Conservation (phyloP, 2,888 invertebrate genomes). For the Barypeithes pellucidus region DNA sequence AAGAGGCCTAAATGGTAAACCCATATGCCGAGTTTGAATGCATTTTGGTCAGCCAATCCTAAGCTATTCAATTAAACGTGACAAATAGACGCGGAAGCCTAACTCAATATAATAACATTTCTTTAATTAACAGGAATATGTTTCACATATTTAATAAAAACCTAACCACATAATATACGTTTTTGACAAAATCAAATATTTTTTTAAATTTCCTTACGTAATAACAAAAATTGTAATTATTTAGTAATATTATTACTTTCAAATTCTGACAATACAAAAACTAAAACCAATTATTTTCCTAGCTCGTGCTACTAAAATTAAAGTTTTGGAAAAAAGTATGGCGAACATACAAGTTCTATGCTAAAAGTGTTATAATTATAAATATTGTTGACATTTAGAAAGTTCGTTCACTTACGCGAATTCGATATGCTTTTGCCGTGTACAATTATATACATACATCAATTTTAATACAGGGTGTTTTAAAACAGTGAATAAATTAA, state of each 20-base stretch:
- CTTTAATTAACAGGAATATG: neutral
- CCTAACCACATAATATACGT: neutral
- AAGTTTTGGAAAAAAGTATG: conserved; percentile 35
- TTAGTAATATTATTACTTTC: conserved; percentile 26
- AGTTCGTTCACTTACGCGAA: conserved; percentile 40
- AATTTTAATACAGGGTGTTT: conserved; percentile 6
- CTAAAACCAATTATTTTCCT: conserved; percentile 27
- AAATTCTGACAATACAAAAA: conserved; percentile 26
- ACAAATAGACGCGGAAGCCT: too few species aligned
- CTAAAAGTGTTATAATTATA: conserved; percentile 46
- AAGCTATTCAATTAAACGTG: too few species aligned
- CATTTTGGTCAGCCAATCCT: too few species aligned
- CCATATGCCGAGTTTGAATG: too few species aligned
- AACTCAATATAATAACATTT: too few species aligned
- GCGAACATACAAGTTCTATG: conserved; percentile 28
- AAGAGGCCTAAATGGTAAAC: too few species aligned
- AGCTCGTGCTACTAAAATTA: conserved; percentile 25
- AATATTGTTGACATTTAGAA: conserved; percentile 49
- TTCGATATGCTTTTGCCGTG: conserved; percentile 44
- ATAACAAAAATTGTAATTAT: conserved; percentile 38
- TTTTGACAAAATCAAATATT: conserved; percentile 20
- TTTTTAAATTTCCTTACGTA: conserved; percentile 32
- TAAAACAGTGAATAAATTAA: neutral
- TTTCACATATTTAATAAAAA: neutral
- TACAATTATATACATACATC: conserved; percentile 35